Base-by-base conservation (phyloP, 2,888 invertebrate genomes). In the Rhagophthalmus giganteus region DNA sequence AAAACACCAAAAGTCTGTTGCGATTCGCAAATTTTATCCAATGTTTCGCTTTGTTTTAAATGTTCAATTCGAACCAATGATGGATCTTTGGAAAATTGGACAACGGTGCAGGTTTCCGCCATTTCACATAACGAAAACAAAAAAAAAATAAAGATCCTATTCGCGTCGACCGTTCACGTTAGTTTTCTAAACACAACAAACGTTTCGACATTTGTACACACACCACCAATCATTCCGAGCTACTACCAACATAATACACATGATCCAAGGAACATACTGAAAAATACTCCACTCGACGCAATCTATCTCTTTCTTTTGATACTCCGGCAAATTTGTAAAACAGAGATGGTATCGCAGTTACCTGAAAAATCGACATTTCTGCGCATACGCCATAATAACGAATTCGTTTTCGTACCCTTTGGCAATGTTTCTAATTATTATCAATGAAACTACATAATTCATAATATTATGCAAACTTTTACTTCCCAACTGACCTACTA, bases 101-200 rank as follows among this genome's bases (percentile, higher is more conserved):
- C 76, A 16, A 74, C 74, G 12, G 74, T 72, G 60, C 73, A 74
- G 45, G 73, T 72, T 60, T 74, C 74, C 46, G 74, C 72, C 76
- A 76, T 76, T 63, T 66, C 55, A 55, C 45, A 48, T 50, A 38
- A 50, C 34, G 41, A 31, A 15, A 34, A 20, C 14, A 11, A 20
- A 1, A 34, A 20, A n/a, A 20, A 12, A 2, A 34, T 9, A 16
- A 34, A 34, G 10, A 1, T 6, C 16, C 12, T 8, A n/a, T 13
- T 12, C 14, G 15, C 2, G 7, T 9, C 11, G 24, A 34, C 34
- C 14, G 10, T 2, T 3, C 14, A 34, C n/a, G 2, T 16, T 24
- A 6, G 11, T 34, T 34, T 24, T 24, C 14, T 16, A 33, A 33
- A 34, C 16, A 20, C 16, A 20, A 20, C 20, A 7, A 5, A 20